Conservation (phyloP, 1,140 invertebrate species). For the Drosophila obscura region DNA sequence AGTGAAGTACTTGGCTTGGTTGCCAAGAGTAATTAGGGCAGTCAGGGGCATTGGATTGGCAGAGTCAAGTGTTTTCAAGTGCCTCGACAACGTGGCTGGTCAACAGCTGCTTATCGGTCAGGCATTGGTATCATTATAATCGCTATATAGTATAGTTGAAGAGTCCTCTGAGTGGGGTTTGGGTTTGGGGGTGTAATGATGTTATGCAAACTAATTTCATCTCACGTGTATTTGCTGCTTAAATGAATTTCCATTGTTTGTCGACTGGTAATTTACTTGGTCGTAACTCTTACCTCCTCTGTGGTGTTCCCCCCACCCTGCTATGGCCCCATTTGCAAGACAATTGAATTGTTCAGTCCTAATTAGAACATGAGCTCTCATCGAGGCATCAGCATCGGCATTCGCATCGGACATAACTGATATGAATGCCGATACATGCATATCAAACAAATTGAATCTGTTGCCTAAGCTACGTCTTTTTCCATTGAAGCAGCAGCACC, state of each 20-base stretch:
- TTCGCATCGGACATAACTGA: constrained; percentile 1
- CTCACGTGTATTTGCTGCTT: constrained; percentile 39
- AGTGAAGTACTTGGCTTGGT: constrained; percentile 45
- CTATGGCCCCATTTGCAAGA: constrained; percentile 15
- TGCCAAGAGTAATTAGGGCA: constrained; percentile 54
- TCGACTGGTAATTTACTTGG: constrained; percentile 40
- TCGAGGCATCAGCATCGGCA: background rate
- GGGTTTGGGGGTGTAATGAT: constrained; percentile 32
- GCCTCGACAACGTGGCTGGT: constrained; percentile 31
- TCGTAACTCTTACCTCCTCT: background rate
- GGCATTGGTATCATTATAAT: constrained; percentile 15
- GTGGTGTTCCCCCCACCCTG: background rate
- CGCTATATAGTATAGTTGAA: constrained; percentile 7
- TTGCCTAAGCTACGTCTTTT: constrained; percentile 15
- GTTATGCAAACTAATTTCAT: constrained; percentile 47
- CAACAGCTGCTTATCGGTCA: constrained; percentile 42
- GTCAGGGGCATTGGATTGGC: constrained; percentile 41
- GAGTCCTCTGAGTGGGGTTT: background rate
- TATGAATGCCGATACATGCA: constrained; percentile 11
- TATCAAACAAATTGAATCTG: constrained; percentile 25
- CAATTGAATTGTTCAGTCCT: constrained; percentile 42
- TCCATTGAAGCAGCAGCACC: too few species aligned
- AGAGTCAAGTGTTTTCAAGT: constrained; percentile 51
- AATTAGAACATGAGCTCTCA: constrained; percentile 37
- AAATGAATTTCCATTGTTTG: constrained; percentile 60